phyloP scores from a whole-genome alignment of 2,797 vertebrate genomes.

The Triplophysa bombifrons region DNA sequence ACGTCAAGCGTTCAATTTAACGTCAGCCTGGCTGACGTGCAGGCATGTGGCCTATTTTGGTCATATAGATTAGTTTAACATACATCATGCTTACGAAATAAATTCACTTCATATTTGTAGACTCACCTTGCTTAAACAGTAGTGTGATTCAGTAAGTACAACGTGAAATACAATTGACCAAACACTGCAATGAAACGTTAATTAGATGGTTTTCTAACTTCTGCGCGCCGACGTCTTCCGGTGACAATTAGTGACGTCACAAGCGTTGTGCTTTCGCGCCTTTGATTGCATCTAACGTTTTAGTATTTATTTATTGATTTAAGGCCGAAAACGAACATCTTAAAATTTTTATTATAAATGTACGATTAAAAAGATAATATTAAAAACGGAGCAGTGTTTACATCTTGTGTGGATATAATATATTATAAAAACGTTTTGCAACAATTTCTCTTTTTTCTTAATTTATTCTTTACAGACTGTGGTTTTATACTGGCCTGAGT shows the following conservation, averaged over 20 bases:
- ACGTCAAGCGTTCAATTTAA: too few relatives aligned
- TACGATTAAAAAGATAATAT: too few relatives aligned
- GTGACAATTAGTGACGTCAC: conserved; percentile 13
- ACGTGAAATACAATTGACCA: not conserved
- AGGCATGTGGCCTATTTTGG: not conserved
- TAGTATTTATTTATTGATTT: too few relatives aligned
- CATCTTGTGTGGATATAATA: not conserved
- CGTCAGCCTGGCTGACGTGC: too few relatives aligned
- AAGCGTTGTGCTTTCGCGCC: not conserved
- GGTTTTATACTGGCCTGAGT: conserved; percentile 22
- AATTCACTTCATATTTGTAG: not conserved
- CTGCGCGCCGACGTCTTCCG: not conserved
- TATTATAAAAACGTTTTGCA: not conserved
- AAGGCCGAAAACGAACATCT: too few relatives aligned
- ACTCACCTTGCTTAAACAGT: conserved; percentile 24
- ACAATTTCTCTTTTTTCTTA: not conserved
- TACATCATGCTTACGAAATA: not conserved
- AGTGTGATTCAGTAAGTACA: not conserved
- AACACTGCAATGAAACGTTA: not conserved
- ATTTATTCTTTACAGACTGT: conserved; percentile 43
- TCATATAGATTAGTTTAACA: not conserved
- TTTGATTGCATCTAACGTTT: too few relatives aligned
- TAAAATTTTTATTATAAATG: too few relatives aligned
- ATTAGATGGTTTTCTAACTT: not conserved
- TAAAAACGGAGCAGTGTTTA: not conserved